Evolutionary conservation across 2,797 vertebrate genomes (phyloP).

Genomic region (Pseudotriccus pelzelni): DNA sequence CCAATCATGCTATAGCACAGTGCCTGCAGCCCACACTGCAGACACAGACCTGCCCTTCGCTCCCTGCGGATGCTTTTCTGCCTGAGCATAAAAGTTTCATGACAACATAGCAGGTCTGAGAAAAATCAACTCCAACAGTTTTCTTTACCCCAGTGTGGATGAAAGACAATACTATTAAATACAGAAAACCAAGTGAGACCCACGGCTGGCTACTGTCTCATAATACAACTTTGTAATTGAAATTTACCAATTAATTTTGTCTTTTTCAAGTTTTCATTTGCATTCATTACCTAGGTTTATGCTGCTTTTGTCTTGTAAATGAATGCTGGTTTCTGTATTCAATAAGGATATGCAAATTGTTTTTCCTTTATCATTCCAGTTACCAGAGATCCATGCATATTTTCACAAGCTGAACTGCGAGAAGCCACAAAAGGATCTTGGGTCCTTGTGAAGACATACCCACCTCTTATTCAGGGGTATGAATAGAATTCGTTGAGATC

Average conservation of each 20-base stretch:
- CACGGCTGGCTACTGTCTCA: neutral
- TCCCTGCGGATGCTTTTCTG: neutral
- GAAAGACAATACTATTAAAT: conserved; percentile 14
- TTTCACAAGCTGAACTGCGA: conserved; percentile 46
- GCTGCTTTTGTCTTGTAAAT: conserved; percentile 52
- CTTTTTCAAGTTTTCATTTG: conserved; percentile 55
- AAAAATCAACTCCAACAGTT: neutral
- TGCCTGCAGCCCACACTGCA: neutral
- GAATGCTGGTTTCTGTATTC: conserved; percentile 43
- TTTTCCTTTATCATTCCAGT: conserved; percentile 51
- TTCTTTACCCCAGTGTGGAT: neutral
- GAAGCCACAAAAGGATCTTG: conserved; percentile 14
- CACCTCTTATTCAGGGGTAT: neutral
- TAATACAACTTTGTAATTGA: conserved; percentile 48
- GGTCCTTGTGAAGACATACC: conserved; percentile 30
- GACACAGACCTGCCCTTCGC: neutral
- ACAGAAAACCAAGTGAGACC: conserved; percentile 7
- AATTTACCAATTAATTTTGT: conserved; percentile 48
- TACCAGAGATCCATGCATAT: neutral
- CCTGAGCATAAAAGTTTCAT: neutral
- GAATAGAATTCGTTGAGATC: neutral
- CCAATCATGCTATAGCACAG: neutral
- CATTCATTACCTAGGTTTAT: conserved; percentile 43
- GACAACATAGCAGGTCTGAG: neutral
- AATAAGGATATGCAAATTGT: conserved; percentile 49